Base-by-base conservation (phyloP, 1,140 invertebrate genomes). In the Drosophila tani region DNA sequence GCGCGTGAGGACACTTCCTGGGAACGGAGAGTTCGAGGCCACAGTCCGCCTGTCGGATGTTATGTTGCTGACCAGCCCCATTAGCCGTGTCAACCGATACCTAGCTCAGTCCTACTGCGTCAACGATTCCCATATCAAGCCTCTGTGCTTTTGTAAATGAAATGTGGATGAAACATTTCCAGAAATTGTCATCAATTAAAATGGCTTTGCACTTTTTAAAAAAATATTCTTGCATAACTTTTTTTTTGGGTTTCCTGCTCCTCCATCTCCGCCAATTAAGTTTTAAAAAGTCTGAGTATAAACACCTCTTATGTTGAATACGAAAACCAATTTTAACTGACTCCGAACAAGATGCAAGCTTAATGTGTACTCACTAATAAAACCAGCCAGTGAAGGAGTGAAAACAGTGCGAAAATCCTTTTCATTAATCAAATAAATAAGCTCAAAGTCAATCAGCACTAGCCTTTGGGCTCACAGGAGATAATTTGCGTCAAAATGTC, bases 401-500 rank as follows among this genome's bases (percentile, higher is more conserved):
- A 59, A 40, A 15, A 57, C 47, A 53, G 45, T n/a, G 35, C 24
- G 43, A 55, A 71, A 71, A 79, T 58, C 47, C 41, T 49, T 81
- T 69, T 57, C 43, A 71, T 81, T 81, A 63, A 81, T 76, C 78
- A 81, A 81, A 49, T 62, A 68, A 75, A 62, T 80, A 80, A 68
- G 71, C 57, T 46, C 65, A 80, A 60, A 80, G 77, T 71, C 65
- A 81, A 47, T 47, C 63, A 24, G 43, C 35, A 53, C 21, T 63
- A 69, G 49, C 77, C 75, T 62, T 51, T 65, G 74, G 64, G 78
- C 74, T 75, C 82, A 64, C 65, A 73, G 67, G 65, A 83, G 78
- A 85, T 85, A 85, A 85, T 85, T 85, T 85, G 75, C 82, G 82
- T 86, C 82, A 85, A 85, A 86, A 70, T 86, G 82, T 85, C 82